phyloP scores from a whole-genome alignment of 2,888 invertebrate genomes.

The Amiota minor region DNA sequence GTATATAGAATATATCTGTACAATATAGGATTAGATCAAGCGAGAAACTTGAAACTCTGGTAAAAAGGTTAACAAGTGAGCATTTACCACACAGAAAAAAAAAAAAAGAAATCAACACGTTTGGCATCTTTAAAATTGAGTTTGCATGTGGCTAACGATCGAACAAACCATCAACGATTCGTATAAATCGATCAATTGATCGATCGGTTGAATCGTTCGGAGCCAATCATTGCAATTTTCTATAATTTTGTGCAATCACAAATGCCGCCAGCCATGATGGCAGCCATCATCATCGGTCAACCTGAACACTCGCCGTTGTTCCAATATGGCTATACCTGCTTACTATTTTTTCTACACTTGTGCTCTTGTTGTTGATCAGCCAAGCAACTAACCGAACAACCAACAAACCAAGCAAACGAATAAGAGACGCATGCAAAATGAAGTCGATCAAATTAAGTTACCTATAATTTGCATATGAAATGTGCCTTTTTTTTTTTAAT shows the following conservation, averaged over 20 bases:
- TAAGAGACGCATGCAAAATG: constrained; percentile 52
- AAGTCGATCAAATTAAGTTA: constrained; percentile 65
- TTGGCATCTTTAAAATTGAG: constrained; percentile 31
- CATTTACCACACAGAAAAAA: background rate
- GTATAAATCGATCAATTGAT: background rate
- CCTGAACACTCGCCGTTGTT: constrained; percentile 2
- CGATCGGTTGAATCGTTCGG: constrained; percentile 5
- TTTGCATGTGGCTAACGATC: constrained; percentile 31
- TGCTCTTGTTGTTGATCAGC: constrained; percentile 3
- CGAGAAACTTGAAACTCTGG: background rate
- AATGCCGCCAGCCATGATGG: constrained; percentile 50
- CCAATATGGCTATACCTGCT: background rate
- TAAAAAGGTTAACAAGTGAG: constrained; percentile 7
- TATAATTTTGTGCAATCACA: constrained; percentile 69
- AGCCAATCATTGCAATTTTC: constrained; percentile 70
- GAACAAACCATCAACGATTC: constrained; percentile 15
- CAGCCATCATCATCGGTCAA: constrained; percentile 22
- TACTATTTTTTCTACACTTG: background rate
- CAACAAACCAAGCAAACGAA: constrained; percentile 30
- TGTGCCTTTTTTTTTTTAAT: constrained; percentile 28
- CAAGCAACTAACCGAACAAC: constrained; percentile 33
- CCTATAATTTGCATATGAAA: constrained; percentile 68
- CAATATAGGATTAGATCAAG: too few species aligned
- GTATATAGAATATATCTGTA: too few species aligned
- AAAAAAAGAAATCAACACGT: constrained; percentile 5